Conservation (phyloP, 2,113 vertebrate species). For the Neotoma lepida region DNA sequence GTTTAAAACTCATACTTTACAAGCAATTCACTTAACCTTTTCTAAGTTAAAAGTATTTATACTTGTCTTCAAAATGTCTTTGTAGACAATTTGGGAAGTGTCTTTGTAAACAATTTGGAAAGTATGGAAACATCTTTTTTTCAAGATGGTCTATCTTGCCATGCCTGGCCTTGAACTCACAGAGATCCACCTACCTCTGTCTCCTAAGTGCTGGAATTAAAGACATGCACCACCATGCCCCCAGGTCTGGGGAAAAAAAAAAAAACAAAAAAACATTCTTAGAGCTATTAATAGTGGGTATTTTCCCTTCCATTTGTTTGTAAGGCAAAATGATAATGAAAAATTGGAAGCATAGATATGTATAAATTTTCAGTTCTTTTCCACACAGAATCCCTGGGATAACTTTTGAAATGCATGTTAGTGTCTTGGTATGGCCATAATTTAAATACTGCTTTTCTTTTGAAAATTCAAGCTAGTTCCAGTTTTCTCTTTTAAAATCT, state of each 20-base stretch:
- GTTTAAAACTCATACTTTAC: not conserved
- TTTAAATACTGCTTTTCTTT: constrained; percentile 1
- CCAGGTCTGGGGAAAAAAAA: not conserved
- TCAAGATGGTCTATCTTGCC: too few species aligned
- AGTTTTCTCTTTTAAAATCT: not conserved
- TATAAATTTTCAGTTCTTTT: not conserved
- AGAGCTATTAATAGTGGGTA: not conserved
- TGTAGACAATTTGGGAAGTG: not conserved
- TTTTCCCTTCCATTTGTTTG: constrained; percentile 4
- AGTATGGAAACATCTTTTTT: not conserved
- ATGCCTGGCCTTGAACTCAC: not conserved
- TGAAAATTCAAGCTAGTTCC: not conserved
- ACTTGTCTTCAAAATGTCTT: not conserved
- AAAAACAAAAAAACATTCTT: too few species aligned
- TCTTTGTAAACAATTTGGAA: constrained; percentile 2
- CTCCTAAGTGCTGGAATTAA: not conserved
- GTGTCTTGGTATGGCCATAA: not conserved
- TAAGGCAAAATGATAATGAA: not conserved
- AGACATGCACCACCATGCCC: not conserved
- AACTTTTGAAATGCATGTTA: constrained; percentile 27
- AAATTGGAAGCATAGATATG: not conserved
- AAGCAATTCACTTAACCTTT: not conserved
- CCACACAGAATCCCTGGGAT: not conserved
- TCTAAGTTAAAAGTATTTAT: not conserved
- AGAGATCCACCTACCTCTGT: not conserved